Base-by-base conservation (phyloP, 1,140 invertebrate genomes). In the Sycobia sp. region DNA sequence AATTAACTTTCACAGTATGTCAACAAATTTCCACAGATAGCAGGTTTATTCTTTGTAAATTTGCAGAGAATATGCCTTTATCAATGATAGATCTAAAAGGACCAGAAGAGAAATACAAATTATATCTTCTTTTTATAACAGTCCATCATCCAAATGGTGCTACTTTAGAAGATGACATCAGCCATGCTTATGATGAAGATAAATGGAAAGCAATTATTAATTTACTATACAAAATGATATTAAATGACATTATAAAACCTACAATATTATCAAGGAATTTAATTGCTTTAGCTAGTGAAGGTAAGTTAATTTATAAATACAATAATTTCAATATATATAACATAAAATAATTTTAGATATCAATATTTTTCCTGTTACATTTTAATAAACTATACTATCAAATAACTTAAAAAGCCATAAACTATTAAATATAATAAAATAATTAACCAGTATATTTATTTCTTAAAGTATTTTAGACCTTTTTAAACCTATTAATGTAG, bases 81-180 rank as follows among this genome's bases (percentile, higher is more conserved):
- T 38, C 41, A 14, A 55, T 76, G 16, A 69, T 77, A 29, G 49
- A 49, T 39, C 41, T 70, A 0, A 67, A 73, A 20, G 58, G 65
- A 36, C 69, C 62, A 10, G 18, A 68, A 2, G 75, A 71, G 36
- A 78, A 79, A 29, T 76, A 76, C 51, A 69, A 72, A 23, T 51
- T 74, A 8, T 39, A 80, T 20, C 47, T 73, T 5, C 56, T 77
- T 23, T 70, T 78, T 27, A 53, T 78, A 20, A 54, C 72, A 64
- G 59, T 77, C 41, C 78, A 81, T 65, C 73, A 79, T 67, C 78
- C 76, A 1, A 44, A 69, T 16, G 76, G 78, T 57, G 65, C 51
- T n/a, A 61, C 16, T 5, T 54, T 61, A 18, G 47, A 16, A 11
- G 25, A 72, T 13, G 47, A 71, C 23, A 55, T 56, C n/a, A 63